Percentiles rank a stretch among this genome's conserved stretches.
phyloP scores from a whole-genome alignment of 1,140 invertebrate genomes.

The Branchinecta lynchi region DNA sequence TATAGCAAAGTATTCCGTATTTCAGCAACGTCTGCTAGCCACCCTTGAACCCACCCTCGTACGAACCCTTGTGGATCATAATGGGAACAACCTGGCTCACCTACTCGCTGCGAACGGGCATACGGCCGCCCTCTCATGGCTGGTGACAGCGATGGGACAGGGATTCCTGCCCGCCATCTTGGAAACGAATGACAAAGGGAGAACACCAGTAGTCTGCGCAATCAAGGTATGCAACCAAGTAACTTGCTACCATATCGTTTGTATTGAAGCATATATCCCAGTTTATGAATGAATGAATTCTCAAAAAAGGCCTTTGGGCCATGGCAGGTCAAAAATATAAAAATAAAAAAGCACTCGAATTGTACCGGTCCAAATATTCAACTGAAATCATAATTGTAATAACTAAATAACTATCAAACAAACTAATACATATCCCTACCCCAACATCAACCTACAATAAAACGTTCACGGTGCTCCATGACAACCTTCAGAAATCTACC shows the following conservation, averaged over 20 bases:
- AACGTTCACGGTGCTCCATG: too few species aligned
- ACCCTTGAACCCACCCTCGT: slow-evolving; percentile 33
- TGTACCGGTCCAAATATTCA: too few species aligned
- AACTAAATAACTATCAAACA: too few species aligned
- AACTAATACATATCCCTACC: too few species aligned
- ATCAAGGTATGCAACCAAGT: slow-evolving; percentile 28
- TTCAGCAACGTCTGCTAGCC: slow-evolving; percentile 28
- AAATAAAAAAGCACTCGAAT: too few species aligned
- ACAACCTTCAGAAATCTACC: too few species aligned
- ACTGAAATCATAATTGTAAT: too few species aligned
- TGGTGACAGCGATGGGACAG: slow-evolving; percentile 26
- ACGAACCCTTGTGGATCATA: slow-evolving; percentile 33
- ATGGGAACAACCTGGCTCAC: slow-evolving; percentile 34
- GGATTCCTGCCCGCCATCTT: slow-evolving; percentile 27
- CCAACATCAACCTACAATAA: too few species aligned
- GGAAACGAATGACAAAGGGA: slow-evolving; percentile 32
- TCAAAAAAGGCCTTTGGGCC: too few species aligned
- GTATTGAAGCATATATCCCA: too few species aligned
- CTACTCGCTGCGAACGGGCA: slow-evolving; percentile 30
- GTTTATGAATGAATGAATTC: too few species aligned
- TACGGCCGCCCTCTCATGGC: slow-evolving; percentile 30
- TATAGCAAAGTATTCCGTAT: slow-evolving; percentile 13
- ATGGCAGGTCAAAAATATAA: too few species aligned
- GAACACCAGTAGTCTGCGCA: slow-evolving; percentile 31
- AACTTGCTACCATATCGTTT: neutral